These are phyloP conservation scores for Aleiodes leptofemur DNA, from an alignment of 2,888 invertebrate species.

Conservation along the genomic window DNA sequence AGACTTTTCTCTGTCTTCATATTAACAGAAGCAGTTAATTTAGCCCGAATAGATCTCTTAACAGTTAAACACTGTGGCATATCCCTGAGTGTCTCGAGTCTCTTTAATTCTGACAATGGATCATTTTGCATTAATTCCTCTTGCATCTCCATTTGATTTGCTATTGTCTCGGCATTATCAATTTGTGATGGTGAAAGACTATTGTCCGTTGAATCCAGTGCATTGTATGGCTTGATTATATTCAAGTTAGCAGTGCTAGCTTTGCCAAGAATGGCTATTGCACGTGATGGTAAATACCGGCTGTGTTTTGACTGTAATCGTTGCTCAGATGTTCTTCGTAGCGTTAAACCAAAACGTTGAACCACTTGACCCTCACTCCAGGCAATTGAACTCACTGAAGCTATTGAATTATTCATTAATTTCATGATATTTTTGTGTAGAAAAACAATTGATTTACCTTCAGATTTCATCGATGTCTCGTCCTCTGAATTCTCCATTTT, in stretches of 20 bases:
- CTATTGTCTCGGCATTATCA: slow-evolving; percentile 80
- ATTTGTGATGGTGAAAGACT: slow-evolving; percentile 36
- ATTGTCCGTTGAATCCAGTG: no score
- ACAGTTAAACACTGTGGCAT: slow-evolving; percentile 83
- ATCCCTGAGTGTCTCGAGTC: slow-evolving; percentile 82
- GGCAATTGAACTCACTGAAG: slow-evolving; percentile 40
- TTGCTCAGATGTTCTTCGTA: slow-evolving; percentile 49
- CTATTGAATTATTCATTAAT: neutral
- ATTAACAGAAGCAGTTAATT: slow-evolving; percentile 80
- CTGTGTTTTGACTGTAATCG: slow-evolving; percentile 54
- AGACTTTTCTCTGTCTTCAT: slow-evolving; percentile 77
- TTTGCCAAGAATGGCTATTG: slow-evolving; percentile 25
- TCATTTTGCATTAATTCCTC: slow-evolving; percentile 81
- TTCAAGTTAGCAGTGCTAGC: neutral
- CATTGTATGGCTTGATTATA: slow-evolving; percentile 30
- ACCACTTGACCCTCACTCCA: slow-evolving; percentile 36
- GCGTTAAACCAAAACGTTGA: slow-evolving; percentile 30
- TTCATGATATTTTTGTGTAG: neutral
- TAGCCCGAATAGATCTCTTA: slow-evolving; percentile 82
- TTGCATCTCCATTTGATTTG: slow-evolving; percentile 81
- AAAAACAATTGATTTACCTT: slow-evolving; percentile 11
- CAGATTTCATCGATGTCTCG: slow-evolving; percentile 1
- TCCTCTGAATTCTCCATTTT: slow-evolving; percentile 12
- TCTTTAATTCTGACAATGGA: slow-evolving; percentile 79
- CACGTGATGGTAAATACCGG: slow-evolving; percentile 57